Percentiles rank a stretch among this genome's conserved stretches.
These are phyloP conservation scores for Oophaga pumilio DNA, from an alignment of 2,113 vertebrate genomes.

Conservation along the genomic window DNA sequence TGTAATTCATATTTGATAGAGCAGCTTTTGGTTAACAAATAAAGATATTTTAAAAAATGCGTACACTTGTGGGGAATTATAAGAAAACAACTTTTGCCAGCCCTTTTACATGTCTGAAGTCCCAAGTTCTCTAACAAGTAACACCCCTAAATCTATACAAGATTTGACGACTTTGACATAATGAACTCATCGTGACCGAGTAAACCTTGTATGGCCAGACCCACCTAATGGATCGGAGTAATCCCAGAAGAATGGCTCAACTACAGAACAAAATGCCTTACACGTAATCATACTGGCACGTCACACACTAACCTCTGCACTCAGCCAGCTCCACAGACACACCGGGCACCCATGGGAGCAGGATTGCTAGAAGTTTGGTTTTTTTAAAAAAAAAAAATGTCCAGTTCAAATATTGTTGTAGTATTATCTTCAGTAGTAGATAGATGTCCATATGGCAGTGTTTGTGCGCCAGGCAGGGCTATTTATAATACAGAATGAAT, in stretches of 20 bases:
- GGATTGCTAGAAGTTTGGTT: no score
- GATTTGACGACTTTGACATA: not conserved
- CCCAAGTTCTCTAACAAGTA: not conserved
- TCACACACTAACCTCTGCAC: not conserved
- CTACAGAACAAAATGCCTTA: not conserved
- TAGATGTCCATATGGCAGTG: no score
- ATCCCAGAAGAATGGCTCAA: not conserved
- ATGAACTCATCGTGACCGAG: slow-evolving; percentile 1
- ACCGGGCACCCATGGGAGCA: not conserved
- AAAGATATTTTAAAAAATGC: not conserved
- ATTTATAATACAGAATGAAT: no score
- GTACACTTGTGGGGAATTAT: not conserved
- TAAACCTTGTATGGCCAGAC: not conserved
- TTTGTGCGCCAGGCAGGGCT: no score
- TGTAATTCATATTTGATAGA: no score
- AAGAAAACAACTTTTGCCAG: not conserved
- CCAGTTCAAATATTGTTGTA: not conserved
- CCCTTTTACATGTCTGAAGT: not conserved
- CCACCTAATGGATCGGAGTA: not conserved
- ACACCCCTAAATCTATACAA: not conserved
- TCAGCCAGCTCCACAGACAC: not conserved
- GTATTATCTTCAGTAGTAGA: not conserved
- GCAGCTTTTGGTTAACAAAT: no score
- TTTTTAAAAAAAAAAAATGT: not conserved
- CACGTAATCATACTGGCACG: not conserved